Percentiles rank a stretch among this genome's conserved stretches.
Conservation (phyloP, 23 tunicate genomes). For the Halocynthia aurantium region DNA sequence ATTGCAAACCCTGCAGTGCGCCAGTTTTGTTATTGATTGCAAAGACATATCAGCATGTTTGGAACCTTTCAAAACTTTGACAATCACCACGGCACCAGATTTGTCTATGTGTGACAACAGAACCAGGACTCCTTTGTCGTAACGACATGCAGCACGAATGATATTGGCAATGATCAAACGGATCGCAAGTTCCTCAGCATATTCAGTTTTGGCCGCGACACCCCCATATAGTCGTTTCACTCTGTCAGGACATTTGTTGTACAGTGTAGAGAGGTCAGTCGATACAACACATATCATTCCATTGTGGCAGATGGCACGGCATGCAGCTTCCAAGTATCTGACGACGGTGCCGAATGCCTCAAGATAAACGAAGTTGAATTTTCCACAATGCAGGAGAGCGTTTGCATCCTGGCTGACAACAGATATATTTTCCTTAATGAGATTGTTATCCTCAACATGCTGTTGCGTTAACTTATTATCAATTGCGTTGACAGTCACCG, state of each 20-base stretch:
- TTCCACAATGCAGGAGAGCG: conserved; percentile 47
- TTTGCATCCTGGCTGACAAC: conserved; percentile 43
- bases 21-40: conserved; percentile 20
- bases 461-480: conserved; percentile 2
- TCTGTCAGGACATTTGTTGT: conserved; percentile 62
- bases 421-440: neutral
- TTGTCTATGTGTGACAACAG: conserved; percentile 35
- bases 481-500: conserved; percentile 29
- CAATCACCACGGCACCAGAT: conserved; percentile 42
- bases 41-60: conserved; percentile 34
- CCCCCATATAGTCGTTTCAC: conserved; percentile 53
- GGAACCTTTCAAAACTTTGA: conserved; percentile 44
- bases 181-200: conserved; percentile 43
- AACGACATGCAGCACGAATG: conserved; percentile 59
- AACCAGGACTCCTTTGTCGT: conserved; percentile 62
- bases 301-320: conserved; percentile 42
- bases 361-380: conserved; percentile 45
- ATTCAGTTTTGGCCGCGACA: conserved; percentile 50
- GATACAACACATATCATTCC: conserved; percentile 57
- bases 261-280: conserved; percentile 44
- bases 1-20: conserved; percentile 71
- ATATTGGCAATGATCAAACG: conserved; percentile 57
- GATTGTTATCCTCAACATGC: neutral
- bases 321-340: conserved; percentile 59
- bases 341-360: conserved; percentile 49